Percentiles rank a stretch among this genome's conserved stretches.
Conservation (phyloP, 2,888 invertebrate genomes). For the Rhyacophila evoluta region DNA sequence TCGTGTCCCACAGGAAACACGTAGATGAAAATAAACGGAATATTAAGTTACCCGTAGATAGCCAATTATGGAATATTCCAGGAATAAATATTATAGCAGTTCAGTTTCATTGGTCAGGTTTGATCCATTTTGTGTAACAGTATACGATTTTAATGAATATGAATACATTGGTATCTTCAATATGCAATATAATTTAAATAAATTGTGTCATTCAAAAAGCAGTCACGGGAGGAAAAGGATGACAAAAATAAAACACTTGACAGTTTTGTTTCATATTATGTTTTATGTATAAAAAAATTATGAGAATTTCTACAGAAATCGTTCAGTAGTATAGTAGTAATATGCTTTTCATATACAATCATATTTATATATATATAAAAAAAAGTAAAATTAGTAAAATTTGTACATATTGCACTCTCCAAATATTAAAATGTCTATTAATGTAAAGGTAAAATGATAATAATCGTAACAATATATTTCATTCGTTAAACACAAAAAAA, state of each 20-base stretch:
- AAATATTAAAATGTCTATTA: conserved; percentile 55
- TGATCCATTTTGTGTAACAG: no score
- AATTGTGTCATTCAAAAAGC: no score
- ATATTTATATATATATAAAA: conserved; percentile 53
- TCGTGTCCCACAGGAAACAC: no score
- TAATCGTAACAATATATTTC: conserved; percentile 47
- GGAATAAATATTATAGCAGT: no score
- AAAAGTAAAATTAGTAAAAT: conserved; percentile 64
- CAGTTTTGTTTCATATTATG: conserved; percentile 49
- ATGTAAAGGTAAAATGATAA: conserved; percentile 51
- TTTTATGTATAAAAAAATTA: conserved; percentile 55
- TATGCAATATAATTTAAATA: no score
- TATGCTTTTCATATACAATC: conserved; percentile 55
- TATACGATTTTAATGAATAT: no score
- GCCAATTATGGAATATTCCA: no score
- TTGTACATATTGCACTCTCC: conserved; percentile 81
- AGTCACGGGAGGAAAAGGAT: no score
- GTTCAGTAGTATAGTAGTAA: conserved; percentile 55
- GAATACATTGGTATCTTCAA: no score
- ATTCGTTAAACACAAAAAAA: conserved; percentile 1
- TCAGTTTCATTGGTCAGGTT: no score
- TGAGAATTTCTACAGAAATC: conserved; percentile 56
- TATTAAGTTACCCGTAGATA: no score
- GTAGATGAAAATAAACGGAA: no score
- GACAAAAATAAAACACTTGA: not conserved